A percentile compares a stretch with the other conserved stretches of the same genome.
phyloP scores from a whole-genome alignment of 2,888 invertebrate species.

The Chrysomela aeneicollis region DNA sequence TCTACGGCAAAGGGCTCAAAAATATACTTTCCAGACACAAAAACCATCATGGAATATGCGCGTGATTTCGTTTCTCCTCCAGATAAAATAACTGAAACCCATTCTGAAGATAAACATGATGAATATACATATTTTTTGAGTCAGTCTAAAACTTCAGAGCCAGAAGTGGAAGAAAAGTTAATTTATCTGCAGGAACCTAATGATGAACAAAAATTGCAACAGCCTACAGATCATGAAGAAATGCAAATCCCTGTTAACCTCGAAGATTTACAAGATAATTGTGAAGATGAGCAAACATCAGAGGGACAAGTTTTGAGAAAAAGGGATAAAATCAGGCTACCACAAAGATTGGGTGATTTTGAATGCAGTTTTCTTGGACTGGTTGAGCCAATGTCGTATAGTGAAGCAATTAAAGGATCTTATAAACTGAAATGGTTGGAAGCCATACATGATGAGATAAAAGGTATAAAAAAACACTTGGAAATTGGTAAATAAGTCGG shows the following conservation, averaged over 20 bases:
- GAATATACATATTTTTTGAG: background rate
- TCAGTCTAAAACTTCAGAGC: background rate
- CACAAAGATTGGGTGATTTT: background rate
- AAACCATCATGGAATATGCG: background rate
- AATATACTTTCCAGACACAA: background rate
- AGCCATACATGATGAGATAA: background rate
- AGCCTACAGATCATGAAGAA: background rate
- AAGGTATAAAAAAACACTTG: background rate
- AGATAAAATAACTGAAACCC: background rate
- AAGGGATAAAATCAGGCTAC: background rate
- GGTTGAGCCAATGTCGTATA: background rate
- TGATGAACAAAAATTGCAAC: background rate
- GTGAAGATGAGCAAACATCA: background rate
- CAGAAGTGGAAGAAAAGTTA: background rate
- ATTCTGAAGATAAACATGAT: background rate
- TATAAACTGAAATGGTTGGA: background rate
- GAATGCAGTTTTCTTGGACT: background rate
- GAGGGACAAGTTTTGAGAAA: background rate
- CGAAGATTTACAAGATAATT: background rate
- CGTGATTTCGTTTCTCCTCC: background rate
- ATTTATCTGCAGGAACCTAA: background rate
- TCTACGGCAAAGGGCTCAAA: too few species aligned
- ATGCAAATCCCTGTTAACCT: background rate
- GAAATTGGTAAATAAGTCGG: background rate
- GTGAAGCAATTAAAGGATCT: background rate